Base-by-base conservation (phyloP, 1,140 invertebrate species). In the Drosophila quadrilineata region DNA sequence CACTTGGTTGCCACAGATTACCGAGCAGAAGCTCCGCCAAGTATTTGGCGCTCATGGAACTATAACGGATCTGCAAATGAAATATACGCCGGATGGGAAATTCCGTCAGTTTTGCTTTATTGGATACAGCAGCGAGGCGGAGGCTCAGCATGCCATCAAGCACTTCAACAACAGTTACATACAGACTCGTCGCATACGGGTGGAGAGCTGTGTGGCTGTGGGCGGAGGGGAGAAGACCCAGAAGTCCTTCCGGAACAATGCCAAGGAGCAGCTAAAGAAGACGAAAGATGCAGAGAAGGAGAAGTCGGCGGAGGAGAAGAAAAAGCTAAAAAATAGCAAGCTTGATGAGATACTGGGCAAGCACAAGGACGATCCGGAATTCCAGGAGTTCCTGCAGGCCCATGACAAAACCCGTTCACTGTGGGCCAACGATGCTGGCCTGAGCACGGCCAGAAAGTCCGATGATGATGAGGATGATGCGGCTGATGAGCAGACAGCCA, bases 81-180 rank as follows among this genome's bases (percentile, higher is more conserved):
- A 98, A 89, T 98, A 95, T 80, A 97, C 95, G 0, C 93, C 94
- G 74, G 94, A 97, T 91, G 97, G 97, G 6, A 94, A 94, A 84
- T 99, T 99, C 90, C 91, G 98, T 71, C 94, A 95, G 74, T 99
- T 99, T 92, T 96, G 94, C 10, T 99, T 99, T 88, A 91, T 99
- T 74, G 98, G 98, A 9, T 99, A 93, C 88, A 94, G 95, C 87
- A 93, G 91, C 43, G 94, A 95, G 75, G 92, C 95, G 58, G 93
- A 97, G 88, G 97, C 97, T 0, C 58, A 92, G 52, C 90, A 90
- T 22, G 97, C 97, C 2, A 91, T 94, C 29, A 90, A 94, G 21
- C 94, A 94, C 87, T 96, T 97, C 71, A 91, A 99, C 90, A 94
- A 96, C 56, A 94, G 95, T 9, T 98, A 92, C 87, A 93, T 99